phyloP scores from a whole-genome alignment of 2,888 invertebrate species.

The Amphimallon solstitiale region DNA sequence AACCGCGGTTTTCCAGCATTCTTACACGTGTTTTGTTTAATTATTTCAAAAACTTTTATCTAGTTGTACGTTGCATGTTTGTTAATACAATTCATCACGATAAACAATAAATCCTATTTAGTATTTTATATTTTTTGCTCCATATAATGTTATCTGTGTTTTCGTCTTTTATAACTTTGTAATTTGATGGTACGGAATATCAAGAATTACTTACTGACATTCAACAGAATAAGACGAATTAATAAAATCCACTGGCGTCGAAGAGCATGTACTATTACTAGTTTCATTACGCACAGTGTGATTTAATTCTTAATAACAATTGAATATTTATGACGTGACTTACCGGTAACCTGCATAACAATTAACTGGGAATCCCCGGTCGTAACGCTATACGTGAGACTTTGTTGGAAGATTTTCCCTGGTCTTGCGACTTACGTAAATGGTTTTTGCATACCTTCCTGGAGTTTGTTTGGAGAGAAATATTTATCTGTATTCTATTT shows the following conservation, averaged over 20 bases:
- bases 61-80: too few species aligned
- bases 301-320: conserved; percentile 32
- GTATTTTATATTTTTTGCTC: too few species aligned
- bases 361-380: conserved; percentile 36
- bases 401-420: conserved; percentile 15
- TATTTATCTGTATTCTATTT: too few species aligned
- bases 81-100: too few species aligned
- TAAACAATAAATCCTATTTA: too few species aligned
- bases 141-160: too few species aligned
- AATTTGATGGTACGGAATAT: too few species aligned
- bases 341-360: conserved; percentile 33
- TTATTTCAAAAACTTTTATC: too few species aligned
- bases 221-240: conserved; percentile 2
- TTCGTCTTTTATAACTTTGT: too few species aligned
- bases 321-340: conserved; percentile 37
- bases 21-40: too few species aligned
- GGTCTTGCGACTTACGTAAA: neutral
- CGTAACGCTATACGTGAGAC: conserved; percentile 30
- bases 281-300: conserved; percentile 26
- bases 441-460: neutral
- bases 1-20: too few species aligned
- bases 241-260: conserved; percentile 17
- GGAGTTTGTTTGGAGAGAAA: too few species aligned
- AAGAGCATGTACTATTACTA: conserved; percentile 23
- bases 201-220: neutral